Conservation (phyloP, 2,797 vertebrate genomes). For the Alectoris magna region DNA sequence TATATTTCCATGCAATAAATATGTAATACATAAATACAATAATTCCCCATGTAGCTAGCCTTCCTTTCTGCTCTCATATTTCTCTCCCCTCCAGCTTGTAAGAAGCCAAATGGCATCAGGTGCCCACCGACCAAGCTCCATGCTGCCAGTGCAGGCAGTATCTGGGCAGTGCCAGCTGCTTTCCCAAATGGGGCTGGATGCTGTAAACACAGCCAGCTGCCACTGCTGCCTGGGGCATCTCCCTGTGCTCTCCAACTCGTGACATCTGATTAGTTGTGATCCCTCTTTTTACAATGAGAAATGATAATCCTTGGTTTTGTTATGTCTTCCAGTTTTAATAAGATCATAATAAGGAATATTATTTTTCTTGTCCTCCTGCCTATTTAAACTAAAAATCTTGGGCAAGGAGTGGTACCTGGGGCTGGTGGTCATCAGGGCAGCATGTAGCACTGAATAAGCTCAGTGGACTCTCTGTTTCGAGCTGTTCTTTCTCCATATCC, state of each 20-base stretch:
- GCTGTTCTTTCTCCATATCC: not conserved
- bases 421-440: not conserved
- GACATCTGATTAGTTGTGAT: not conserved
- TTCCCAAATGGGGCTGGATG: not conserved
- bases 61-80: not conserved
- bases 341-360: not conserved
- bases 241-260: not conserved
- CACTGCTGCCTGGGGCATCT: not conserved
- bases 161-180: not conserved
- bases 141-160: accelerated
- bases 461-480: not conserved
- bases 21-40: not conserved
- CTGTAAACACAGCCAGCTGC: not conserved
- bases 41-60: not conserved
- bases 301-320: not conserved
- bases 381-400: not conserved
- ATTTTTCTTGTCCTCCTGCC: not conserved
- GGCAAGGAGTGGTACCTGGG: not conserved
- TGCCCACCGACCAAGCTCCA: not conserved
- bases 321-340: not conserved
- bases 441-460: not conserved
- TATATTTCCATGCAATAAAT: not conserved
- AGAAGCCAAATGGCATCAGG: not conserved
- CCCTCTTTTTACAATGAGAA: not conserved
- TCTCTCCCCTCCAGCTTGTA: not conserved